phyloP scores from a whole-genome alignment of 2,888 invertebrate species.

The Agonopterix arenella region DNA sequence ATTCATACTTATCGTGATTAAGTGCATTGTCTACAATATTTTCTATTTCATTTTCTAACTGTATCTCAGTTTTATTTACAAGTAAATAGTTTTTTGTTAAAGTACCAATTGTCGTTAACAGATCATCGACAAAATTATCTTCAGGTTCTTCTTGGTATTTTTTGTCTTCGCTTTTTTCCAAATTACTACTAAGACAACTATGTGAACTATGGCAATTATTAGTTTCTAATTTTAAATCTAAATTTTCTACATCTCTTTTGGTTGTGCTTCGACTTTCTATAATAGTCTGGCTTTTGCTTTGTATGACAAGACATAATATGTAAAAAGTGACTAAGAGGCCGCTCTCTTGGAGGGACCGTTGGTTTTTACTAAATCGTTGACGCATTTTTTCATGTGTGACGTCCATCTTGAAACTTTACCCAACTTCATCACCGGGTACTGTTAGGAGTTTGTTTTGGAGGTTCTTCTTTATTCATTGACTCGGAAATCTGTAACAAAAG shows the following conservation, averaged over 20 bases:
- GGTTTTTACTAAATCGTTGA: slow-evolving; percentile 32
- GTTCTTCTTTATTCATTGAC: slow-evolving; percentile 25
- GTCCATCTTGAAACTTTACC: slow-evolving; percentile 48
- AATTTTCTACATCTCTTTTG: slow-evolving; percentile 40
- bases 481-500: slow-evolving; percentile 51
- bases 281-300: slow-evolving; percentile 42
- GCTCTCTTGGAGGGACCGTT: slow-evolving; percentile 38
- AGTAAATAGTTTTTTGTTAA: slow-evolving; percentile 44
- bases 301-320: slow-evolving; percentile 39
- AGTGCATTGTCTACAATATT: slow-evolving; percentile 76
- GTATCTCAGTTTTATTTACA: slow-evolving; percentile 50
- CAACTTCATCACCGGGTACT: slow-evolving; percentile 56
- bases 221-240: slow-evolving; percentile 57
- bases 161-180: slow-evolving; percentile 20
- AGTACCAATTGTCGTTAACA: slow-evolving; percentile 43
- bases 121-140: slow-evolving; percentile 33
- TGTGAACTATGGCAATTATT: slow-evolving; percentile 68
- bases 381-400: slow-evolving; percentile 27
- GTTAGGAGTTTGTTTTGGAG: background rate
- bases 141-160: slow-evolving; percentile 17
- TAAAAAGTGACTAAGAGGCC: slow-evolving; percentile 42
- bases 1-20: slow-evolving; percentile 69
- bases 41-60: slow-evolving; percentile 70
- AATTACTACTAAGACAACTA: slow-evolving; percentile 38
- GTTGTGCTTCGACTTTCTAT: slow-evolving; percentile 46